Evolutionary conservation across 2,797 vertebrate genomes (phyloP), one percentile per base, ranked within the genome.

Genomic region (Chaetodon trifasciatus): DNA sequence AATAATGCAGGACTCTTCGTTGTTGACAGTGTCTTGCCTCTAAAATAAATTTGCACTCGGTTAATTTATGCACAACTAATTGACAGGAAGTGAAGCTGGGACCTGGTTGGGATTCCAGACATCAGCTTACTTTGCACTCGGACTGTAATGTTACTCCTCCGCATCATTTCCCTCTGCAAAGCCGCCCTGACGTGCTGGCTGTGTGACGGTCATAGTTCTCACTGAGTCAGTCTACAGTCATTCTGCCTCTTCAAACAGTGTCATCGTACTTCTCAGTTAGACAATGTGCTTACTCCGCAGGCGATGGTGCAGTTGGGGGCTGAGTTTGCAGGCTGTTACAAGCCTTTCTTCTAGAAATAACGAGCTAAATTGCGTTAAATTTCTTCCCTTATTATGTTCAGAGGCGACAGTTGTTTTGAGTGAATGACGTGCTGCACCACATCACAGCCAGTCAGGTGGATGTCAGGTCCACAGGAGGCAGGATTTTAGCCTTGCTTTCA

Each of bases 161-260:
- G 5, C 57, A 47, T 66, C 24, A 1, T 5, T 19, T 39, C 19
- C 28, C 11, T 35, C 40, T 61, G 52, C 61, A 52, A 46, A 76
- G n/a, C 23, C 23, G 7, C 28, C 24, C 53, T 62, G 65, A 56
- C 16, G 6, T 6, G 58, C 35, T 35, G 57, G 4, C 15, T 64
- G 24, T 75, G 56, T 40, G 8, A 12, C 56, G 52, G 61, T 67
- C 75, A 58, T 35, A 37, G 47, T 52, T 82, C 24, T 76, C 63
- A 61, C 71, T 64, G 62, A 82, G 52, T 75, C 69, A 55, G 12
- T 49, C 37, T 3, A 8, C 16, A 46, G 37, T 35, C 57, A 63
- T 28, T 60, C 44, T 61, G 57, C 46, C 32, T 19, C 24, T 70
- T 72, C 74, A 53, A 37, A 69, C 80, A 37, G 15, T 15, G 3